phyloP scores from a whole-genome alignment of 2,797 vertebrate species.

The Chromobotia macracanthus region DNA sequence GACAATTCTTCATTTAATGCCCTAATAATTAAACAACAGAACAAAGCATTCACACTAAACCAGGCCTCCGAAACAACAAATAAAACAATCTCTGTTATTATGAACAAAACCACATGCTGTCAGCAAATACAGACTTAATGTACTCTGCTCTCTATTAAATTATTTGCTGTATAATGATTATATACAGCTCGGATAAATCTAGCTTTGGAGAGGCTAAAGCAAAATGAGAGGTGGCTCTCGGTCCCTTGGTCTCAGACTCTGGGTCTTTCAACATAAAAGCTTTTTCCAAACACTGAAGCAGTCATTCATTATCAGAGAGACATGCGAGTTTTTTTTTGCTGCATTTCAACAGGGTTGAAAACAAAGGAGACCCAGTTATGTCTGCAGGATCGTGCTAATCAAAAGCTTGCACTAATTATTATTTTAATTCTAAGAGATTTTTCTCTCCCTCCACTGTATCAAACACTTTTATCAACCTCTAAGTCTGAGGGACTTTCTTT shows the following conservation, averaged over 20 bases:
- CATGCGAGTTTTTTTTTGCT: not conserved
- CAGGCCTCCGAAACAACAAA: not conserved
- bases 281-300: conserved; percentile 11
- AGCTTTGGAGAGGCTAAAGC: not conserved
- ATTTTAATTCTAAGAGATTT: conserved; percentile 75
- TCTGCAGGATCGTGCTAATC: conserved; percentile 68
- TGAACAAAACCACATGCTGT: not conserved
- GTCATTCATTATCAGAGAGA: conserved; percentile 8
- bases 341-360: conserved; percentile 39
- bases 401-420: conserved; percentile 76
- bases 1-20: not conserved
- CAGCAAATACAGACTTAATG: not conserved
- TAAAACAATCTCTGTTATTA: not conserved
- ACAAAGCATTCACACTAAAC: not conserved
- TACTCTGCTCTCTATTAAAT: not conserved
- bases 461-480: conserved; percentile 69
- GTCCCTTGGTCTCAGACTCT: not conserved
- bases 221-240: not conserved
- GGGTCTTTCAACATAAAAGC: conserved; percentile 35
- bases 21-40: conserved; percentile 11
- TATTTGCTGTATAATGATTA: not conserved
- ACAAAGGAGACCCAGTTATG: conserved; percentile 55
- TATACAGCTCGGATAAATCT: not conserved
- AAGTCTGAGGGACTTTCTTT: conserved; percentile 68
- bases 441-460: conserved; percentile 65